Evolutionary conservation across 2,113 vertebrate genomes (phyloP), one percentile per base, ranked within the genome.

Genomic region (Canis aureus): DNA sequence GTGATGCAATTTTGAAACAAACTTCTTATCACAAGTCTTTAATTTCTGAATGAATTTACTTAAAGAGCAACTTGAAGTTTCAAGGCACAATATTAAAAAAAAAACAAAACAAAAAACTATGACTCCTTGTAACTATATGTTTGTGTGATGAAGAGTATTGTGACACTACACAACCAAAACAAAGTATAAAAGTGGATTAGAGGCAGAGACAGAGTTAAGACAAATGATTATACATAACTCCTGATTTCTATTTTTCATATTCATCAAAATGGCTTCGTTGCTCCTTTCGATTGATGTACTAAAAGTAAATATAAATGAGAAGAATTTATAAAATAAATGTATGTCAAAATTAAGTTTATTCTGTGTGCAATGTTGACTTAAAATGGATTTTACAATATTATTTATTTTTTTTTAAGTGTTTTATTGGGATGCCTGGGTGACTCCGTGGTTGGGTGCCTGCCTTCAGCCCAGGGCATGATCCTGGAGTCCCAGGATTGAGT

Each of bases 321-420:
- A 87, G 38, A 74, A 35, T 10, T 91, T 91, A 67, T 81, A 66
- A 76, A 94, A 76, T 81, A 94, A 83, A 49, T 20, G 9, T 35
- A 71, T 92, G 7, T 71, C 59, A 64, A 69, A 83, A 95, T 76
- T n/a, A 69, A 94, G 86, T 74, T 32, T 57, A 83, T 94, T 94
- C 55, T 91, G 57, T 55, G 43, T 67, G 53, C 71, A 51, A 82
- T 22, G 86, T 51, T 80, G 25, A 64, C 12, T 67, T 90, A 82
- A 87, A 82, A 35, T 78, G 25, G 12, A 19, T 76, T 91, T 86
- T 71, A 32, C 8, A 82, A n/a, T 88, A 80, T 73, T 62, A 83
- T n/a, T 32, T 6, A 7, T 43, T 67, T 67, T 9, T 69, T 69
- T 69, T 67, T n/a, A 3, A 43, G 43, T 43, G 7, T 7, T 43